Evolutionary conservation across 2,797 vertebrate genomes (phyloP).

Genomic region (Chrosomus eos): DNA sequence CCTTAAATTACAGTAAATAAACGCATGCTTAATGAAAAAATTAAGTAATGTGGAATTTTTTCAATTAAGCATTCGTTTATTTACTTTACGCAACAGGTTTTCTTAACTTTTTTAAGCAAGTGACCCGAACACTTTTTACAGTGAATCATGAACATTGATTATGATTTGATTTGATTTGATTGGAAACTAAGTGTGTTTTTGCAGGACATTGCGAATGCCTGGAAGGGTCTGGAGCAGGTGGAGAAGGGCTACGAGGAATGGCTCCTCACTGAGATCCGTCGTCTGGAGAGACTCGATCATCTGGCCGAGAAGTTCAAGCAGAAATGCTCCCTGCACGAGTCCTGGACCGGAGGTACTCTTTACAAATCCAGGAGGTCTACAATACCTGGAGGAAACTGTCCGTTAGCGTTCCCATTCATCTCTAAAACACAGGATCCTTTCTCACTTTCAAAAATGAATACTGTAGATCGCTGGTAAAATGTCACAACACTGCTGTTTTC

Average conservation of each 20-base stretch:
- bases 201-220: constrained; percentile 90
- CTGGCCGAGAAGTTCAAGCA: constrained; percentile 93
- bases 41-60: too few species aligned
- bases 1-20: too few species aligned
- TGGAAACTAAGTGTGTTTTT: neutral
- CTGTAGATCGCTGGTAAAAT: neutral
- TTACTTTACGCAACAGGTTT: too few species aligned
- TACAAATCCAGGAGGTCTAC: neutral
- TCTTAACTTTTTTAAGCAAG: too few species aligned
- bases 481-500: neutral
- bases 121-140: too few species aligned
- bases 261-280: constrained; percentile 78
- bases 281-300: constrained; percentile 89
- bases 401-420: neutral
- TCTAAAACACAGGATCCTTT: neutral
- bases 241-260: constrained; percentile 87
- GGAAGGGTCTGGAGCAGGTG: constrained; percentile 89
- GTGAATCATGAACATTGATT: neutral
- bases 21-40: too few species aligned
- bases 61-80: too few species aligned
- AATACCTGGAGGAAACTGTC: neutral
- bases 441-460: neutral
- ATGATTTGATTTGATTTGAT: neutral
- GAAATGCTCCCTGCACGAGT: constrained; percentile 87
- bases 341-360: constrained; percentile 84